Conservation (phyloP, 2,113 vertebrate species). For the Notarius quadriscutis region DNA sequence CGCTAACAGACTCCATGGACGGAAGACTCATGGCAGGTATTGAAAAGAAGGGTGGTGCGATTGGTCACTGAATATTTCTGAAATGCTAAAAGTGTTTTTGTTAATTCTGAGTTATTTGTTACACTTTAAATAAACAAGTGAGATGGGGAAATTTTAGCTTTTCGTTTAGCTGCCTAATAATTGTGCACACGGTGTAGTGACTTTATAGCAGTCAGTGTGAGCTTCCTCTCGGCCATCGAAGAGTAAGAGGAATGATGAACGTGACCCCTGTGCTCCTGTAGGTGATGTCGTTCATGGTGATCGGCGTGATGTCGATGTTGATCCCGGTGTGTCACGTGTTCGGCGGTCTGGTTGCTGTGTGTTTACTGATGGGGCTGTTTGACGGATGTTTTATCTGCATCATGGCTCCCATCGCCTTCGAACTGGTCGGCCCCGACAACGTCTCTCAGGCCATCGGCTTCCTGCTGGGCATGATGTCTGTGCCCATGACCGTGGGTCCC, state of each 20-base stretch:
- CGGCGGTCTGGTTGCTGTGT: conserved; percentile 86
- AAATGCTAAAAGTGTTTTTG: too few species aligned
- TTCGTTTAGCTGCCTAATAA: too few species aligned
- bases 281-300: conserved; percentile 90
- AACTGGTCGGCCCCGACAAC: conserved; percentile 85
- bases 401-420: conserved; percentile 97
- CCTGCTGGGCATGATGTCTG: conserved; percentile 92
- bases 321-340: conserved; percentile 87
- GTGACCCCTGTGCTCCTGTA: conserved; percentile 54
- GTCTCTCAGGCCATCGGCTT: conserved; percentile 97
- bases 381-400: conserved; percentile 98
- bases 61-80: too few species aligned
- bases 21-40: too few species aligned
- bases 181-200: too few species aligned
- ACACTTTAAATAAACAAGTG: too few species aligned
- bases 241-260: not conserved
- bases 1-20: too few species aligned
- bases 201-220: not conserved
- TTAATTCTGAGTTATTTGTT: too few species aligned
- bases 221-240: not conserved
- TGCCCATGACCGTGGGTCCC: conserved; percentile 93
- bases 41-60: too few species aligned
- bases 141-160: too few species aligned
- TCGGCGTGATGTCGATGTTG: conserved; percentile 98
- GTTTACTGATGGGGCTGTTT: conserved; percentile 94